phyloP scores from a whole-genome alignment of 35 echinoderm and acorn worm genomes.

The Ophiothrix spiculata region DNA sequence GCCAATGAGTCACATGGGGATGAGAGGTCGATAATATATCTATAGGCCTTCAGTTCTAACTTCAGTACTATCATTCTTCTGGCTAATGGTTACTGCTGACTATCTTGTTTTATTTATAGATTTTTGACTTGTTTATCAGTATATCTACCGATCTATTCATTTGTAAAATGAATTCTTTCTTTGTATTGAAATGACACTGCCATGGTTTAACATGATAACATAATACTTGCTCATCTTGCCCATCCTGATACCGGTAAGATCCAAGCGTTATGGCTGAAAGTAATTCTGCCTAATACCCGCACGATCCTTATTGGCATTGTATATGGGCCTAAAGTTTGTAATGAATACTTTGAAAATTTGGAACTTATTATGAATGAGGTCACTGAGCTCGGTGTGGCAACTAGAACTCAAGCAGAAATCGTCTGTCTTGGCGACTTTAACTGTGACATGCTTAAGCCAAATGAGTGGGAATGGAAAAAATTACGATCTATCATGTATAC shows the following conservation, averaged over 20 bases:
- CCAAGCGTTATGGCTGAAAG: neutral
- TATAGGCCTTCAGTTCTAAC: no score
- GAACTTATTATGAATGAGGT: neutral
- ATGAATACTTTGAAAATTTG: slow-evolving; percentile 14
- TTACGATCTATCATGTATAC: neutral
- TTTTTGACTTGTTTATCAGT: no score
- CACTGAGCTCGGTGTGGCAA: neutral
- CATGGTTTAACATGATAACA: no score
- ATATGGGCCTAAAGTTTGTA: neutral
- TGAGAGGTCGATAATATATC: no score
- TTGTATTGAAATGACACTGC: no score
- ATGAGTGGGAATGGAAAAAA: neutral
- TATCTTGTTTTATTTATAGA: no score
- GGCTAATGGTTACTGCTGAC: no score
- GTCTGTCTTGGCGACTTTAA: slow-evolving; percentile 25
- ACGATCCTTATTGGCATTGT: neutral
- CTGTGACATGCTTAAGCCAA: neutral
- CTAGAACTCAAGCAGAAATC: slow-evolving; percentile 1
- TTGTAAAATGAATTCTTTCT: no score
- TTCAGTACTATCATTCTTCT: no score
- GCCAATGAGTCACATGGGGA: no score
- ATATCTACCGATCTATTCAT: no score
- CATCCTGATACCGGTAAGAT: neutral
- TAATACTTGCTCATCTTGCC: no score
- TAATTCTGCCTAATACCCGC: neutral